These are phyloP conservation scores for Oxyura jamaicensis DNA, from an alignment of 2,113 vertebrate genomes.

Conservation along the genomic window DNA sequence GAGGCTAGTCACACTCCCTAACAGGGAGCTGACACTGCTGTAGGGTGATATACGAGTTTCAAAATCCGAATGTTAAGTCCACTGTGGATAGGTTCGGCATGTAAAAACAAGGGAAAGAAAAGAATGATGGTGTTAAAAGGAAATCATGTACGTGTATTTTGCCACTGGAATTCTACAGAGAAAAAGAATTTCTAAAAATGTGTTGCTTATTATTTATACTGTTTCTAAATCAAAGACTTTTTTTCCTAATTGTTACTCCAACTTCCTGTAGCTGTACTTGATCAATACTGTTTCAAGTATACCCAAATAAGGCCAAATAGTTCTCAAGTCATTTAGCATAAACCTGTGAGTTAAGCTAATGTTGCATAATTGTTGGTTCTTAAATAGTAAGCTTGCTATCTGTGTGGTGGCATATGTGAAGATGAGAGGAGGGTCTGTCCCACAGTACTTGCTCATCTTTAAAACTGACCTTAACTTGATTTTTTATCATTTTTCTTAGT, in stretches of 20 bases:
- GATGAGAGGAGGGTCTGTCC: not conserved
- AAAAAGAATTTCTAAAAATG: not conserved
- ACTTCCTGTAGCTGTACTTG: not conserved
- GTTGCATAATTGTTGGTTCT: not conserved
- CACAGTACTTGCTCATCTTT: not conserved
- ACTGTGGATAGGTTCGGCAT: not conserved
- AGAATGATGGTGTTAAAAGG: not conserved
- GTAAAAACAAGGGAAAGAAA: not conserved
- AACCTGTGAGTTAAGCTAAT: not conserved
- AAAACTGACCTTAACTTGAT: not conserved
- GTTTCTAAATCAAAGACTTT: not conserved
- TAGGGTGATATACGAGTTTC: not conserved
- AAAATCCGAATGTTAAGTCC: not conserved
- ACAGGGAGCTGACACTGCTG: not conserved
- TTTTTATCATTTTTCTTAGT: constrained; percentile 19
- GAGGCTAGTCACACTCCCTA: not conserved
- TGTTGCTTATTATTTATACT: not conserved
- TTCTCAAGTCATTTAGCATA: not conserved
- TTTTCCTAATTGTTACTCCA: not conserved
- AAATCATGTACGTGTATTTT: not conserved
- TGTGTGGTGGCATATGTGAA: not conserved
- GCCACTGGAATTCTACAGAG: not conserved
- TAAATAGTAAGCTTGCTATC: not conserved
- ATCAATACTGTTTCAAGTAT: not conserved
- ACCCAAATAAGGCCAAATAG: not conserved